These are phyloP conservation scores for Sarcophaga peregrina DNA, from an alignment of 1,140 invertebrate genomes.

Conservation along the genomic window DNA sequence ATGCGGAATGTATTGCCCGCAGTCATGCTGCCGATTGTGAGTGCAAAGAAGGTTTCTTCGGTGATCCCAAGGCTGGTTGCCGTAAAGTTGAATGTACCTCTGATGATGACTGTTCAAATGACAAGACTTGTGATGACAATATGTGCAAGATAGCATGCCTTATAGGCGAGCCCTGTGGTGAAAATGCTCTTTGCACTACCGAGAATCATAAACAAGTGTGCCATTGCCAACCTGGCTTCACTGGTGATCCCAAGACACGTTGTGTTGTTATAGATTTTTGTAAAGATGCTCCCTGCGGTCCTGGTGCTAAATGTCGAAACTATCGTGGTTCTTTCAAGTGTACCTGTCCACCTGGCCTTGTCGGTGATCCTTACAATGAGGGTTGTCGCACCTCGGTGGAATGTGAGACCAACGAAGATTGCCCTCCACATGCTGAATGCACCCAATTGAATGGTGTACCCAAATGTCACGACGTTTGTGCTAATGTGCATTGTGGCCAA, in stretches of 20 bases:
- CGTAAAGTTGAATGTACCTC: slow-evolving; percentile 79
- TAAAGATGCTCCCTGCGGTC: slow-evolving; percentile 80
- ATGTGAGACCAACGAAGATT: slow-evolving; percentile 81
- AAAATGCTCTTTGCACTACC: slow-evolving; percentile 84
- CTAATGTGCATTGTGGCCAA: slow-evolving; percentile 77
- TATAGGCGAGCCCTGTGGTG: slow-evolving; percentile 81
- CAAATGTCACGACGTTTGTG: slow-evolving; percentile 86
- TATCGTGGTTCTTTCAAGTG: slow-evolving; percentile 84
- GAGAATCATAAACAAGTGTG: slow-evolving; percentile 81
- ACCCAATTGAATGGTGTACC: slow-evolving; percentile 73
- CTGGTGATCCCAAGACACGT: slow-evolving; percentile 77
- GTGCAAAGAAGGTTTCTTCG: slow-evolving; percentile 82
- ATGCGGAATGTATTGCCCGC: slow-evolving; percentile 79
- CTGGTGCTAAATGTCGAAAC: slow-evolving; percentile 84
- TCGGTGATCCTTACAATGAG: slow-evolving; percentile 84
- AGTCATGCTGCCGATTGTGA: slow-evolving; percentile 79
- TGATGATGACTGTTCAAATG: slow-evolving; percentile 80
- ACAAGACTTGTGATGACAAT: slow-evolving; percentile 83
- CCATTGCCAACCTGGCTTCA: slow-evolving; percentile 87
- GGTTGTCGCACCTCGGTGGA: slow-evolving; percentile 83
- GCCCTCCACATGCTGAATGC: slow-evolving; percentile 81
- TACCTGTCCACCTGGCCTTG: slow-evolving; percentile 78
- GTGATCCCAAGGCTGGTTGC: slow-evolving; percentile 82
- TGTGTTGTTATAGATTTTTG: slow-evolving; percentile 85
- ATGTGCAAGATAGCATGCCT: slow-evolving; percentile 88